Conservation (phyloP, 1,140 invertebrate species). For the Monochamus saltuarius region DNA sequence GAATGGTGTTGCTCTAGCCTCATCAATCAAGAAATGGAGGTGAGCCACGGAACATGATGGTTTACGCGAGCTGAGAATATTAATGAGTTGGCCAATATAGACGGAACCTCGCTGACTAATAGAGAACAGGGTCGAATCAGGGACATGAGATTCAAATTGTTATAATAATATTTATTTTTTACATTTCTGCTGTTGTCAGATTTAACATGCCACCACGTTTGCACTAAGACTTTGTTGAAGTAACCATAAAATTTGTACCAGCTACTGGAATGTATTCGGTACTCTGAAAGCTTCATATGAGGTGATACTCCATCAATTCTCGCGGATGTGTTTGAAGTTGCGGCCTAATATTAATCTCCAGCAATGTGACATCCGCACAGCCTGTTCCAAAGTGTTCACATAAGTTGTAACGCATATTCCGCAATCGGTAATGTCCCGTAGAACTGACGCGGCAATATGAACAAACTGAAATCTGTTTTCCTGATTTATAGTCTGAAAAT, state of each 20-base stretch:
- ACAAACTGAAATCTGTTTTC: too few species aligned
- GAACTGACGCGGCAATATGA: too few species aligned
- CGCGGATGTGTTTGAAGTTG: too few species aligned
- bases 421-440: too few species aligned
- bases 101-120: conserved; percentile 5
- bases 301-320: too few species aligned
- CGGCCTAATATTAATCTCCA: too few species aligned
- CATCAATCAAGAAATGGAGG: conserved; percentile 17
- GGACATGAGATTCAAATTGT: background rate
- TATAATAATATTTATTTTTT: background rate
- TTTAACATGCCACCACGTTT: background rate
- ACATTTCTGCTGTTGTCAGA: too few species aligned
- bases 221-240: background rate
- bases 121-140: background rate
- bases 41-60: conserved; percentile 13
- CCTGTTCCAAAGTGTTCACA: too few species aligned
- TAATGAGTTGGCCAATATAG: conserved; percentile 9
- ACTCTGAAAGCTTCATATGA: background rate
- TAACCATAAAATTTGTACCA: background rate
- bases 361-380: too few species aligned
- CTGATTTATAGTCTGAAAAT: too few species aligned
- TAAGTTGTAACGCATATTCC: too few species aligned
- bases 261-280: background rate
- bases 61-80: conserved; percentile 12
- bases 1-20: background rate